These are phyloP conservation scores for Megaceryle torquata DNA, from an alignment of 2,113 vertebrate species.

Conservation along the genomic window DNA sequence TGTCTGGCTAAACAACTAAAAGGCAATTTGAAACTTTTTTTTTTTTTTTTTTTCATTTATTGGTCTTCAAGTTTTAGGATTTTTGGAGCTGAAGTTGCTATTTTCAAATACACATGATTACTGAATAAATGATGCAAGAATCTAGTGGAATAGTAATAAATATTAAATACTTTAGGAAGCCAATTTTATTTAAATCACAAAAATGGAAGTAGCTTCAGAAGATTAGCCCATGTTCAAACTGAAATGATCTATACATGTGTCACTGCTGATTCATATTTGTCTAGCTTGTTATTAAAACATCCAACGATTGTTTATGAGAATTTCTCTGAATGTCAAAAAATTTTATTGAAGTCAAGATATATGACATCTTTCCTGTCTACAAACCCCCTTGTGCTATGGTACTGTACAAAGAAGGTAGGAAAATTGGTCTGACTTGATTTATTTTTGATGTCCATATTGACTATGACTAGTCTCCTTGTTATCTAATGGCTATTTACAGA, in stretches of 20 bases:
- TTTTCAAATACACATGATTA: neutral
- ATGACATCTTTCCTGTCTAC: neutral
- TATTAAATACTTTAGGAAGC: neutral
- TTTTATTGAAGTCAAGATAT: neutral
- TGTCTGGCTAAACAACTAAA: neutral
- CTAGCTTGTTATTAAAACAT: neutral
- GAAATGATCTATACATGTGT: neutral
- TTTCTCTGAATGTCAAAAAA: neutral
- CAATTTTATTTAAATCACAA: neutral
- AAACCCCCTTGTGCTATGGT: fast-evolving
- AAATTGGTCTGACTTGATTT: neutral
- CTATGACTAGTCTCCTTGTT: neutral
- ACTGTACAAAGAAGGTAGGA: neutral
- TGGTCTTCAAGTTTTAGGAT: neutral
- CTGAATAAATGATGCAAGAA: neutral
- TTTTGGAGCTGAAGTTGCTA: neutral
- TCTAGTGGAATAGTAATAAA: neutral
- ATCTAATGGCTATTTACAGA: neutral
- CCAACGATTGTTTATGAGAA: neutral
- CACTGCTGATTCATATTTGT: neutral
- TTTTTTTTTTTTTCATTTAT: neutral
- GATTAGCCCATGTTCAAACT: neutral
- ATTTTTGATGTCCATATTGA: neutral
- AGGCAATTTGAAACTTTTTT: neutral
- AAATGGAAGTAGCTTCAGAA: neutral